phyloP scores from a whole-genome alignment of 2,888 invertebrate genomes.

The Papilio demoleus region DNA sequence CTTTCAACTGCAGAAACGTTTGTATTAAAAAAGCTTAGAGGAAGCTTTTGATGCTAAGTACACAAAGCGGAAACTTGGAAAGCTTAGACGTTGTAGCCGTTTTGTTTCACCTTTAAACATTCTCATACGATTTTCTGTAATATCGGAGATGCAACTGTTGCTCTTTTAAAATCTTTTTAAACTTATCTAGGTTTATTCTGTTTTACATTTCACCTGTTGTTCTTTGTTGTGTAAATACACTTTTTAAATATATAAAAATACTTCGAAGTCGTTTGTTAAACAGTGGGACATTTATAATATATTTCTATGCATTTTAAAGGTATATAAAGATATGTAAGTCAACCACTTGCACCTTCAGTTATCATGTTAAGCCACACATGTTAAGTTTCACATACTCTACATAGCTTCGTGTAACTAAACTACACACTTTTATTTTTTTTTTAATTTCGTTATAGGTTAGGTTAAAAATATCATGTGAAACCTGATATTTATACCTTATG shows the following conservation, averaged over 20 bases:
- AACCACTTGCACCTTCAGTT: no score
- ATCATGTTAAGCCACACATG: no score
- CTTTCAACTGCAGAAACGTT: slow-evolving; percentile 22
- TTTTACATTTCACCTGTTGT: not conserved
- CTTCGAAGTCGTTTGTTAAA: no score
- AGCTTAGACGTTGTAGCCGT: slow-evolving; percentile 25
- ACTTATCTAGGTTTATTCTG: not conserved
- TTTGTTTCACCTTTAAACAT: slow-evolving; percentile 30
- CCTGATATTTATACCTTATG: not conserved
- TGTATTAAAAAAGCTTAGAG: slow-evolving; percentile 30
- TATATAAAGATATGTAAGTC: no score
- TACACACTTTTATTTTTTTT: not conserved
- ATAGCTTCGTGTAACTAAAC: no score
- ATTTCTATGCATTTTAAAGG: no score
- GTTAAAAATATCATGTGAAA: not conserved
- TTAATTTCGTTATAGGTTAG: no score
- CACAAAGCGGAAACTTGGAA: slow-evolving; percentile 32
- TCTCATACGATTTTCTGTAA: slow-evolving; percentile 8
- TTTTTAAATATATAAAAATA: no score
- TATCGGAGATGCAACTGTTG: slow-evolving; percentile 27
- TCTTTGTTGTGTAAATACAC: no score
- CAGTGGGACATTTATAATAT: no score
- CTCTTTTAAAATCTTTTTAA: slow-evolving; percentile 3
- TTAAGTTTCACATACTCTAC: no score
- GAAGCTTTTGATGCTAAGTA: slow-evolving; percentile 25